These are phyloP conservation scores for Dipodomys ordii DNA, from an alignment of 2,113 vertebrate species.

Conservation along the genomic window DNA sequence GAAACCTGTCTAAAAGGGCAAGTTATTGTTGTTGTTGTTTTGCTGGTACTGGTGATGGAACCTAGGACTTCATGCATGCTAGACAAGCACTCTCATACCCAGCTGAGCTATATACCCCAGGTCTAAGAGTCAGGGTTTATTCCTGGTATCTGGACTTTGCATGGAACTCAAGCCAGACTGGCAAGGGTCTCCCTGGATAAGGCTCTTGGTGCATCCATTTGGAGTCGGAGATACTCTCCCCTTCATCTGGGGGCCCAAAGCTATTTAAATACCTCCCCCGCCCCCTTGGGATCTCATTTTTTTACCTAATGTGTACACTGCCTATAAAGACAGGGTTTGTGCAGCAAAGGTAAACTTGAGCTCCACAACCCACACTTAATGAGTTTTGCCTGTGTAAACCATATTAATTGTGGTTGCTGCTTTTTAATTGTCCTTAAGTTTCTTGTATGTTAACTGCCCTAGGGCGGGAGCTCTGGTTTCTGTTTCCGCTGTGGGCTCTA, in stretches of 20 bases:
- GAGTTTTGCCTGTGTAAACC: conserved; percentile 77
- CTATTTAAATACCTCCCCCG: conserved; percentile 4
- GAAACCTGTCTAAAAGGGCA: neutral
- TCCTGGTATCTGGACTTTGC: neutral
- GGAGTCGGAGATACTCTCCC: neutral
- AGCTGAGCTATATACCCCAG: neutral
- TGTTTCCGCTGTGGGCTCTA: conserved; percentile 55
- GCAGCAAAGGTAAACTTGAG: conserved; percentile 37
- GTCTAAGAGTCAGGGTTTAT: neutral
- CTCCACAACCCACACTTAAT: conserved; percentile 62
- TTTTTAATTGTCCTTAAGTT: conserved; percentile 74
- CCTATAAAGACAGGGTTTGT: conserved; percentile 53
- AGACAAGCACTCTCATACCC: too few species aligned
- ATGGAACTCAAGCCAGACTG: neutral
- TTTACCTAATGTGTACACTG: conserved; percentile 14
- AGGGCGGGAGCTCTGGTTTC: conserved; percentile 72
- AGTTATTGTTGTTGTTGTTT: neutral
- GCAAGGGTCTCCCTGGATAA: neutral
- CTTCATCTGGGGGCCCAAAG: neutral
- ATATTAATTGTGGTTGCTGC: conserved; percentile 69
- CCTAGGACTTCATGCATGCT: neutral
- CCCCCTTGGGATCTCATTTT: neutral
- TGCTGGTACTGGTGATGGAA: neutral
- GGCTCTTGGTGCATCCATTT: neutral
- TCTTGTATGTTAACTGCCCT: conserved; percentile 58